A percentile compares a stretch with the other conserved stretches of the same genome.
phyloP scores from a whole-genome alignment of 2,797 vertebrate genomes.

The Clarias platycephalus region DNA sequence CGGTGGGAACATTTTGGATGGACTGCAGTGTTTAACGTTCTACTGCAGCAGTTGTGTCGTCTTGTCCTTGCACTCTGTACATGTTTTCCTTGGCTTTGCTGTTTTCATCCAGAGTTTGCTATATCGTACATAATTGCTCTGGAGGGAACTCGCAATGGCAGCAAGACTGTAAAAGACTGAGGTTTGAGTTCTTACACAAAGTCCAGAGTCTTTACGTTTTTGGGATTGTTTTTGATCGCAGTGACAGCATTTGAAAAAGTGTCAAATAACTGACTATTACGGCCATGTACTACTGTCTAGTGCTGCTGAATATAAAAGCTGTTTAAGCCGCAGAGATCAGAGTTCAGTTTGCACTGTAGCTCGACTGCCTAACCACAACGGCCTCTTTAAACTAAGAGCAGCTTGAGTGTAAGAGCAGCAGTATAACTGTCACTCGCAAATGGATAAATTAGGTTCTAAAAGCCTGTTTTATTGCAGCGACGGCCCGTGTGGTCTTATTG shows the following conservation, averaged over 20 bases:
- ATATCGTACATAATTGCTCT: conserved; percentile 57
- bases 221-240: background rate
- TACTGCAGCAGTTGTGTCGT: conserved; percentile 27
- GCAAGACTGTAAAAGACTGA: conserved; percentile 14
- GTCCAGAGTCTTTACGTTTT: background rate
- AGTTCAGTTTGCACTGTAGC: conserved; percentile 29
- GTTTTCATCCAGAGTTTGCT: conserved; percentile 61
- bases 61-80: conserved; percentile 44
- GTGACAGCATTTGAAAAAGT: background rate
- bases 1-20: background rate
- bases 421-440: conserved; percentile 37
- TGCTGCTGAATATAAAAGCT: conserved; percentile 27
- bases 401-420: conserved; percentile 31
- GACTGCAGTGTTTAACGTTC: conserved; percentile 18
- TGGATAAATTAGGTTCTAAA: conserved; percentile 34
- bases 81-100: conserved; percentile 63
- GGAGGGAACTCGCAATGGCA: conserved; percentile 56
- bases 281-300: conserved; percentile 8
- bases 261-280: background rate
- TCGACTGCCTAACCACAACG: conserved; percentile 25
- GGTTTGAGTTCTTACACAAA: background rate
- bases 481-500: conserved; percentile 22
- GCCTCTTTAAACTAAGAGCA: conserved; percentile 29
- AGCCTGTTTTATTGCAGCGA: conserved; percentile 21
- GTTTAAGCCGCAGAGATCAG: conserved; percentile 30